phyloP scores from a whole-genome alignment of 2,797 vertebrate species.

The Argyrosomus regius region DNA sequence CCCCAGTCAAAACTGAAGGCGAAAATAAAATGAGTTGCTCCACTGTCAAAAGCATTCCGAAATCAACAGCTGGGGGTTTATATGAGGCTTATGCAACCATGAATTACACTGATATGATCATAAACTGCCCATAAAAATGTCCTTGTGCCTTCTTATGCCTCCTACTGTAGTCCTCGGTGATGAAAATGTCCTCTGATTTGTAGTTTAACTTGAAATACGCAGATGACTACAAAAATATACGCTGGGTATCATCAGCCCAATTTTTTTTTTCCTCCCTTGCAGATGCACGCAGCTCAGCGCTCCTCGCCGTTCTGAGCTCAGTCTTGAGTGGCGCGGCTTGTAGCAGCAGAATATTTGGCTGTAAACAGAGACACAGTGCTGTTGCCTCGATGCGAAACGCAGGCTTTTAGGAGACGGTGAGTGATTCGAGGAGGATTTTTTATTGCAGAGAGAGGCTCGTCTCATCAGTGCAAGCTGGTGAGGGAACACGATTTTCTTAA shows the following conservation, averaged over 20 bases:
- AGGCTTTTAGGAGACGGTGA: conserved; percentile 80
- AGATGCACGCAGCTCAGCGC: conserved; percentile 81
- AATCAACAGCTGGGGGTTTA: conserved; percentile 56
- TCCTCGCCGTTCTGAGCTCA: conserved; percentile 74
- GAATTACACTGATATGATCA: conserved; percentile 34
- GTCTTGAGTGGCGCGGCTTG: conserved; percentile 78
- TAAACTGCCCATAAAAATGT: conserved; percentile 49
- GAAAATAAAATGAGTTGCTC: conserved; percentile 33
- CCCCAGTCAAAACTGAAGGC: conserved; percentile 57
- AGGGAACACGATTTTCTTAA: conserved; percentile 66
- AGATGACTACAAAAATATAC: conserved; percentile 80
- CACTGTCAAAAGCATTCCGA: conserved; percentile 45
- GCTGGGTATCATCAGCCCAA: conserved; percentile 72
- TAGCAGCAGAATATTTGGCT: conserved; percentile 76
- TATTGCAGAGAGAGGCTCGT: conserved; percentile 56
- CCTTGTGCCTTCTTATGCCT: conserved; percentile 31
- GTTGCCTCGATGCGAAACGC: conserved; percentile 79
- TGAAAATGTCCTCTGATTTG: conserved; percentile 81
- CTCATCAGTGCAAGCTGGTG: conserved; percentile 67
- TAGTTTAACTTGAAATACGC: conserved; percentile 82
- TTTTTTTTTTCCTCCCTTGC: conserved; percentile 72
- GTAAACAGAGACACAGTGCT: conserved; percentile 73
- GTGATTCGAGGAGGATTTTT: conserved; percentile 68
- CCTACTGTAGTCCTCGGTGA: conserved; percentile 51
- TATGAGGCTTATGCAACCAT: conserved; percentile 20